Evolutionary conservation across 1,140 invertebrate species (phyloP).

Genomic region (Stegodyphus dumicola): DNA sequence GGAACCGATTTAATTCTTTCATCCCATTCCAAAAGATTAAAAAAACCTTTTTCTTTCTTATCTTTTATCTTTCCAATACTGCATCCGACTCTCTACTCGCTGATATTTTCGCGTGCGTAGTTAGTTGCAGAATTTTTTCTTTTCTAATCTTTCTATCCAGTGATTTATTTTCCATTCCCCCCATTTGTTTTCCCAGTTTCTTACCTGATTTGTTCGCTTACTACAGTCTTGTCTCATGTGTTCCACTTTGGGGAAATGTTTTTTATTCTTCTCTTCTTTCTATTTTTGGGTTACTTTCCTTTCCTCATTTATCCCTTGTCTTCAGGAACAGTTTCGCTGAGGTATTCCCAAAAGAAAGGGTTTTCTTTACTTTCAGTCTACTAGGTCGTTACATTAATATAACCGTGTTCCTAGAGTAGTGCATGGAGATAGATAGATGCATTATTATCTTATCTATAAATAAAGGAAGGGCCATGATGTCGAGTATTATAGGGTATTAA

Average conservation of each 20-base stretch:
- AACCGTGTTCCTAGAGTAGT: background rate
- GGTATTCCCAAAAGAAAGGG: background rate
- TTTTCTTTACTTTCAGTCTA: background rate
- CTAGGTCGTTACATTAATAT: conserved; percentile 8
- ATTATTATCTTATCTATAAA: no score
- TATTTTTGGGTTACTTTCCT: no score
- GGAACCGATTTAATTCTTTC: no score
- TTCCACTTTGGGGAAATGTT: background rate
- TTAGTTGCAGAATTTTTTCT: background rate
- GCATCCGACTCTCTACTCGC: no score
- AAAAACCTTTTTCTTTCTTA: no score
- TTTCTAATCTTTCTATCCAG: background rate
- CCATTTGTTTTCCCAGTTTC: conserved; percentile 25
- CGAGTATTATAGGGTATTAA: no score
- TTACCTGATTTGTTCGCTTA: conserved; percentile 37
- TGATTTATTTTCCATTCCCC: conserved; percentile 20
- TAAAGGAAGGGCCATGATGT: no score
- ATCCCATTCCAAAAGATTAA: no score
- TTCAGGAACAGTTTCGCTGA: background rate
- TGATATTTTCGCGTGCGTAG: no score
- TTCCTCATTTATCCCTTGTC: no score
- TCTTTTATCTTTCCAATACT: no score
- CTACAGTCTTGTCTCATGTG: conserved; percentile 18
- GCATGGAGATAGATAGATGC: no score
- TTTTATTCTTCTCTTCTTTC: background rate